Evolutionary conservation across 1,140 invertebrate genomes (phyloP), one percentile per base, ranked within the genome.

Genomic region (Ericerus pela): DNA sequence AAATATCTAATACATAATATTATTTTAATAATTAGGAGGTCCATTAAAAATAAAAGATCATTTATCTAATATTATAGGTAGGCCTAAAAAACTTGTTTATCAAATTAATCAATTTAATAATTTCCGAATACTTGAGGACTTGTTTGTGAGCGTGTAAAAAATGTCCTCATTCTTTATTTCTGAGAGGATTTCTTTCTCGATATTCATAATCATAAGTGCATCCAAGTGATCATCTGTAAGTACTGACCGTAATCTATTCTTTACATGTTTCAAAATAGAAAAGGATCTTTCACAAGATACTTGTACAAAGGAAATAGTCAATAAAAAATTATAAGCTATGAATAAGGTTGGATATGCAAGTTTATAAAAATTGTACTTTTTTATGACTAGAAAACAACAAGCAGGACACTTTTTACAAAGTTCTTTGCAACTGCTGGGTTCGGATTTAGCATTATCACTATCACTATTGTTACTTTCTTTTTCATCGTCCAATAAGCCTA

Each of bases 201-300:
- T n/a, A n/a, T 22, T 27, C 43, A 51, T 51, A 26, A 51, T 22
- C 43, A 51, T 51, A 6, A 51, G 28, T 27, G 24, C 14, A 27
- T 51, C 43, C 16, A 51, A 51, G 16, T 51, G 43, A 3, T 51
- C 43, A n/a, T 51, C 24, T 51, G 43, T 51, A 27, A 51, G 16
- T 26, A 27, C 14, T 27, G 26, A 27, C 22, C 43, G 26, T 51
- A 51, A 26, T n/a, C 12, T n/a, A 26, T 26, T 51, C 28, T 51
- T 51, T 51, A 51, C 26, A n/a, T 27, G 26, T 51, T 51, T 51
- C 28, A 51, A 51, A 27, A 27, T 26, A n/a, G 43, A 51, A n/a
- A 51, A 51, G 14, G 43, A 27, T 10, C 11, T 12, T 26, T 51
- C 11, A 2, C 22, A 51, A 26, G 43, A 26, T 16, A 29, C 26